Evolutionary conservation across 2,113 vertebrate genomes (phyloP), one percentile per base, ranked within the genome.

Genomic region (Chunga burmeisteri): DNA sequence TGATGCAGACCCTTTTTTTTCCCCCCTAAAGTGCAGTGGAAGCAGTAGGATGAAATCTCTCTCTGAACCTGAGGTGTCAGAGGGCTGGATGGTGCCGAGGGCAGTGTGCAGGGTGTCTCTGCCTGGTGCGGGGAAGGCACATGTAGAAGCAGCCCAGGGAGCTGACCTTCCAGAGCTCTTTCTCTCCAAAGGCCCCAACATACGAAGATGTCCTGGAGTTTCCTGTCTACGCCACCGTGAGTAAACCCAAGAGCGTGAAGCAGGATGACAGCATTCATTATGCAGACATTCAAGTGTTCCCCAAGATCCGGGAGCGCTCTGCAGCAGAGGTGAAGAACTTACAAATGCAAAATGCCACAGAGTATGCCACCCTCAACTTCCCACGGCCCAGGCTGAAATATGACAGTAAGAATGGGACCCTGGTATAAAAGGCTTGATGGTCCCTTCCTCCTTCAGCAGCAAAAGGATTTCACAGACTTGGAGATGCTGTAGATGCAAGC

Each of bases 341-440:
- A 23, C 97, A 96, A 46, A 74, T 38, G 68, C 95, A 96, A 81
- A 96, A 93, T 11, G 92, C 97, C 22, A 99, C 98, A 0, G 98
- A 99, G 19, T 99, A 99, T 8, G 99, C 99, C n/a, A 98, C 98
- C 26, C 98, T 99, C 81, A 97, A 97, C 93, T 99, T 99, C 81
- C 97, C 98, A 30, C 87, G 96, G 75, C 90, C 95, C 77, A 81
- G 96, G 34, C 95, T 94, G 30, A 98, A 85, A 47, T 98, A 96
- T 2, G 97, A 98, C 86, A 97, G 97, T 89, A 98, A 98, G 30
- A 98, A 98, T 0, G 97, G 98, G 42, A 98, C 98, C 32, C 56
- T 98, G 58, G 98, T 98, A 21, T 99, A 92, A 96, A 8, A 29
- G n/a, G 13, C 49, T 53, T 5, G 50, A 0, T n/a, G 72, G 63